These are phyloP conservation scores for Caenorhabditis remanei DNA, from an alignment of 1,140 invertebrate species.

Conservation along the genomic window DNA sequence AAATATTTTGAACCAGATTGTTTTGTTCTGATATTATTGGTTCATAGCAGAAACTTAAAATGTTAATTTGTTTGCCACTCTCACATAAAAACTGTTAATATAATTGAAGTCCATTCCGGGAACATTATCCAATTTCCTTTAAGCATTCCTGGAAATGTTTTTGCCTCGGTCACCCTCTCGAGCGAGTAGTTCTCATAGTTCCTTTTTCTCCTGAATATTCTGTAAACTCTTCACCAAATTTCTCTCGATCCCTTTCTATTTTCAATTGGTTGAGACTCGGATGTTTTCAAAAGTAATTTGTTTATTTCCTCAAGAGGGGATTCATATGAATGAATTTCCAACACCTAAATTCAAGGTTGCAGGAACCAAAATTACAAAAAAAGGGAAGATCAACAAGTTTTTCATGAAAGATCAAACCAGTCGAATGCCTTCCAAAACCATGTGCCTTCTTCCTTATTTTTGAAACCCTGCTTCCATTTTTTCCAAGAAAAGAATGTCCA, in stretches of 20 bases:
- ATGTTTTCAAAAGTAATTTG: background rate
- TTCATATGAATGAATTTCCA: background rate
- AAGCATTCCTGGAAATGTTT: constrained; percentile 1
- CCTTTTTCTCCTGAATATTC: background rate
- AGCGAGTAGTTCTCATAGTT: background rate
- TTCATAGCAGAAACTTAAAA: too few relatives aligned
- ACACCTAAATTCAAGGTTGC: background rate
- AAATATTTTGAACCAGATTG: too few relatives aligned
- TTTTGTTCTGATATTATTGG: too few relatives aligned
- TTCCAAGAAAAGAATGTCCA: background rate
- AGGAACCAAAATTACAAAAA: constrained; percentile 7
- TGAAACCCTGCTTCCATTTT: background rate
- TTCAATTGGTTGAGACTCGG: constrained; percentile 34
- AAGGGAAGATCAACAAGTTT: background rate
- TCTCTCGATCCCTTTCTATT: background rate
- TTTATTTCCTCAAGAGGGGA: background rate
- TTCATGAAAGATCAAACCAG: background rate
- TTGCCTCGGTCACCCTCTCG: background rate
- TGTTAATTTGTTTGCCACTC: background rate
- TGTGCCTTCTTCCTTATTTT: background rate
- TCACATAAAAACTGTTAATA: background rate
- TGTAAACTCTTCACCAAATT: constrained; percentile 12
- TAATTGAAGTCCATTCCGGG: background rate
- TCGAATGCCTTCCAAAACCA: background rate
- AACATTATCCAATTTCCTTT: background rate